Percentiles rank a stretch among this genome's conserved stretches.
These are phyloP conservation scores for Rhinella marina DNA, from an alignment of 2,797 vertebrate genomes.

Conservation along the genomic window DNA sequence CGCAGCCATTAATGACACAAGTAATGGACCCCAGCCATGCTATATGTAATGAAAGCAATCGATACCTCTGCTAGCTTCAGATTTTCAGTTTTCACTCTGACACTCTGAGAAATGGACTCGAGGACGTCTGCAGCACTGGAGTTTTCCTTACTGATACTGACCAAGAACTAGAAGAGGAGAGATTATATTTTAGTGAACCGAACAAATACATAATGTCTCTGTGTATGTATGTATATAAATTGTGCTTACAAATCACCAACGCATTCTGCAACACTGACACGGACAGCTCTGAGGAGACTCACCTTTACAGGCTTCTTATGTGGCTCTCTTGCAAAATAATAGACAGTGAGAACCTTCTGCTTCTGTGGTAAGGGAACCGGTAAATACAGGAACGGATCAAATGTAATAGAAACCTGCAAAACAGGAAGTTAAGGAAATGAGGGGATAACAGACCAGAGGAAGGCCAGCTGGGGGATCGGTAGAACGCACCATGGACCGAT, in stretches of 20 bases:
- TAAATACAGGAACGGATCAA: slow-evolving; percentile 97
- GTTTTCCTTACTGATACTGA: slow-evolving; percentile 97
- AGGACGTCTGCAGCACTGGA: slow-evolving; percentile 91
- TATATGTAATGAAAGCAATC: neutral
- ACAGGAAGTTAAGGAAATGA: neutral
- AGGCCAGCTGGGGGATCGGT: too few species aligned
- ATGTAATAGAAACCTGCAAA: slow-evolving; percentile 94
- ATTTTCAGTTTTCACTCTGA: slow-evolving; percentile 89
- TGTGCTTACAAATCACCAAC: too few species aligned
- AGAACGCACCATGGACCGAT: neutral
- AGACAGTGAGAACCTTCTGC: slow-evolving; percentile 95
- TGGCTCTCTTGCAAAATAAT: slow-evolving; percentile 94
- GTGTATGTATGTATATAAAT: too few species aligned
- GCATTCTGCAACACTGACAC: too few species aligned
- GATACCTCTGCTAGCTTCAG: slow-evolving; percentile 89
- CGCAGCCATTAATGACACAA: too few species aligned
- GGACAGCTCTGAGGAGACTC: slow-evolving; percentile 53
- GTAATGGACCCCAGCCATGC: neutral
- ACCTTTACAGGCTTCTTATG: slow-evolving; percentile 98
- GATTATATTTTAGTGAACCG: slow-evolving; percentile 1
- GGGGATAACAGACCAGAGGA: neutral
- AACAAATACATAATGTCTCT: too few species aligned
- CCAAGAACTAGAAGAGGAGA: slow-evolving; percentile 83
- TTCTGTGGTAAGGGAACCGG: slow-evolving; percentile 97
- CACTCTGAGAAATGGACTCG: slow-evolving; percentile 88